Evolutionary conservation across 2,888 invertebrate species (phyloP), one percentile per base, ranked within the genome.

Genomic region (Cheilosia scutellata): DNA sequence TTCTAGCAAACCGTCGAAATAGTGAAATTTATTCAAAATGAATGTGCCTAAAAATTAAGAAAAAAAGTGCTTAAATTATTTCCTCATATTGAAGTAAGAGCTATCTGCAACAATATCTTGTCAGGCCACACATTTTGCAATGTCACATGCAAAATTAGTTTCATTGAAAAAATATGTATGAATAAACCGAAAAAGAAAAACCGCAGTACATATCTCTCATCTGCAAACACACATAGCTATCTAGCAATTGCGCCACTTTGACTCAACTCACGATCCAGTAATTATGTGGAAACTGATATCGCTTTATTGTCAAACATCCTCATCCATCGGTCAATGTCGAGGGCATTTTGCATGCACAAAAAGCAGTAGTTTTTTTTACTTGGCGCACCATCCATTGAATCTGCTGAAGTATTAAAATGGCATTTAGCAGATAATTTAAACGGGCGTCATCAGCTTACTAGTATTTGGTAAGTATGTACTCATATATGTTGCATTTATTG

Each of bases 301-400:
- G 47, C 49, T 75, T 82, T 75, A 49, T 62, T 75, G 66, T 75
- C 75, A 82, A 75, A 63, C 82, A 70, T 82, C 76, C 76, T 76
- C 68, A 70, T 76, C 68, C 58, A 76, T 71, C 82, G 76, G 82
- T 82, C 76, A 82, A 71, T 77, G 76, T 82, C 76, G 76, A 71
- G 82, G 82, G 71, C 77, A 77, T 66, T 47, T 44, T 44, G 31
- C 27, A 58, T 62, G 53, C 55, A 49, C 42, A 62, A 66, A 68
- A 62, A 16, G 40, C 20, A 40, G 42, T 44, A 80, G 33, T 82
- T 51, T 33, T 49, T 7, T 16, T 16, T 20, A 47, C 37, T 33
- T 51, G 66, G 44, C 29, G 53, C 66, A 63, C 37, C 62, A 57
- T 7, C 27, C 31, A 58, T 40, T 16, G 5, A 37, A 20, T 42